phyloP scores from a whole-genome alignment of 2,888 invertebrate species.

The Eristalis intricaria region DNA sequence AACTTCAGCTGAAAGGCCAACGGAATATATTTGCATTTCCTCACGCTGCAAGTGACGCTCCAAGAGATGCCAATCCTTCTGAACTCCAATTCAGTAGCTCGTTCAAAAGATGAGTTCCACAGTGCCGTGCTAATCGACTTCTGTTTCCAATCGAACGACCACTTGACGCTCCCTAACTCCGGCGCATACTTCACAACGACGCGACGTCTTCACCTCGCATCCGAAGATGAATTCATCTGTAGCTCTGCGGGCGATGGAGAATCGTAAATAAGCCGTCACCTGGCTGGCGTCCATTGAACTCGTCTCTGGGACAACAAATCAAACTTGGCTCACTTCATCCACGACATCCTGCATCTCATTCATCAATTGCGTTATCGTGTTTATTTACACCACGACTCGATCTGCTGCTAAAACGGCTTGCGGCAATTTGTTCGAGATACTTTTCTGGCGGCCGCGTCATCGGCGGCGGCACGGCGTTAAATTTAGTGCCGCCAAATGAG shows the following conservation, averaged over 20 bases:
- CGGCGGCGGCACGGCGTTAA: too few species aligned
- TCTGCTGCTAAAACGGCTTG: neutral
- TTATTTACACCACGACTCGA: neutral
- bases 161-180: slow-evolving; percentile 34
- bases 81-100: neutral
- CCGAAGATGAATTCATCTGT: slow-evolving; percentile 28
- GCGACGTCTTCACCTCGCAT: slow-evolving; percentile 3
- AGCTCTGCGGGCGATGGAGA: neutral
- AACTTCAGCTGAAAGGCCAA: slow-evolving; percentile 3
- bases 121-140: slow-evolving; percentile 31
- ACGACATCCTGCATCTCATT: slow-evolving; percentile 58
- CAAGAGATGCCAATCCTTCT: slow-evolving; percentile 19
- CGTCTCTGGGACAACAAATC: slow-evolving; percentile 8
- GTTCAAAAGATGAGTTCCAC: slow-evolving; percentile 3
- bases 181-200: neutral
- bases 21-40: slow-evolving; percentile 25
- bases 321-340: slow-evolving; percentile 1
- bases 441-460: slow-evolving; percentile 19
- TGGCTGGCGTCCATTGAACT: slow-evolving; percentile 38
- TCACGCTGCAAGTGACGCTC: slow-evolving; percentile 8
- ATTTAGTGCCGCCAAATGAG: slow-evolving; percentile 30
- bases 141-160: slow-evolving; percentile 3
- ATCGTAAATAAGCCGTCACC: neutral
- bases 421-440: slow-evolving; percentile 50
- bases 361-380: slow-evolving; percentile 46